phyloP scores from a whole-genome alignment of 2,797 vertebrate genomes.

The Picus viridis region DNA sequence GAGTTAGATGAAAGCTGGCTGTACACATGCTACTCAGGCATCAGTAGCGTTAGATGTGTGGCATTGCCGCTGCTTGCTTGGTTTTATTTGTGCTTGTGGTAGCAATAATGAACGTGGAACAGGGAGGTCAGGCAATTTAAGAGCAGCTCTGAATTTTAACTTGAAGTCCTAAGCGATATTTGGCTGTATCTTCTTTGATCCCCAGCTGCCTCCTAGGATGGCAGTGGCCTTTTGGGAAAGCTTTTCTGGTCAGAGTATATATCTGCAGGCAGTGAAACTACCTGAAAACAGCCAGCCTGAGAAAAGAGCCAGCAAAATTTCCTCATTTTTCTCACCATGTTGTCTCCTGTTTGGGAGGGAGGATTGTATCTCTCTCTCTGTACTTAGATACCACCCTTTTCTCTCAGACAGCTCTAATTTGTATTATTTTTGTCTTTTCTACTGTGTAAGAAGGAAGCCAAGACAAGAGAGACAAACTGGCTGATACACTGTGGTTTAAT shows the following conservation, averaged over 20 bases:
- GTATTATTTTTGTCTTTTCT: not conserved
- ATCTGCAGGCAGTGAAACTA: not conserved
- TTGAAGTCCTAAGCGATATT: not conserved
- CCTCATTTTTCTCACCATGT: not conserved
- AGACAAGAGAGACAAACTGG: not conserved
- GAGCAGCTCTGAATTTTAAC: not conserved
- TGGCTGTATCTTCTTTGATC: not conserved
- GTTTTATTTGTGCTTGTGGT: not conserved
- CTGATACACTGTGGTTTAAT: not conserved
- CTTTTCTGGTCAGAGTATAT: not conserved
- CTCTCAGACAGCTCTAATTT: not conserved
- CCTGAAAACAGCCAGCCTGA: not conserved
- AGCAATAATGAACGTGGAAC: accelerated
- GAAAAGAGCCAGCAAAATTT: not conserved
- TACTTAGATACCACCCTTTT: not conserved
- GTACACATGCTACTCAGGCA: accelerated
- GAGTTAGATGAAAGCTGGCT: accelerated
- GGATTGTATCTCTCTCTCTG: not conserved
- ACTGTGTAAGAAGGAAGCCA: not conserved
- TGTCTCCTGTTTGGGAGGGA: not conserved
- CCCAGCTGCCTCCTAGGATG: not conserved
- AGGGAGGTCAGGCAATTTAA: not conserved
- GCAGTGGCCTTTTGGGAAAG: not conserved
- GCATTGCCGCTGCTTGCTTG: accelerated
- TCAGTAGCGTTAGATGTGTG: accelerated